Percentiles rank a stretch among this genome's conserved stretches.
These are phyloP conservation scores for Platyscapa corneri DNA, from an alignment of 1,140 invertebrate genomes.

Conservation along the genomic window DNA sequence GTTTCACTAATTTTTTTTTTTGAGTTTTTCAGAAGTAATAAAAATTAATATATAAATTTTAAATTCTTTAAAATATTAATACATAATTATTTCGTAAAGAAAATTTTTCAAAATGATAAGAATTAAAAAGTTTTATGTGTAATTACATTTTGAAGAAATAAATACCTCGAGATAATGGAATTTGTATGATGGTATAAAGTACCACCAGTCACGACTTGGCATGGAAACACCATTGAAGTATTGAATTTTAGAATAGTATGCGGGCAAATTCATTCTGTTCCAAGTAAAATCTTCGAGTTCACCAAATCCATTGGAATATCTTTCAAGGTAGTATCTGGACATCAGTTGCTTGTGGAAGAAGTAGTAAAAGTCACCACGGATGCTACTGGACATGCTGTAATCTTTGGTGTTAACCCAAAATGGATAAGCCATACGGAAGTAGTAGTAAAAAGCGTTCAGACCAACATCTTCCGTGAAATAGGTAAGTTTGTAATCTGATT, in stretches of 20 bases:
- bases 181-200: constrained; percentile 64
- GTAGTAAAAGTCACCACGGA: constrained; percentile 78
- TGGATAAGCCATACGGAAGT: constrained; percentile 80
- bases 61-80: too few relatives aligned
- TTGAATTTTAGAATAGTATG: constrained; percentile 79
- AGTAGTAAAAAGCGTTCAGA: constrained; percentile 82
- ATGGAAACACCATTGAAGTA: constrained; percentile 81
- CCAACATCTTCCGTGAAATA: constrained; percentile 85
- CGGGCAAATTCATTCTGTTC: constrained; percentile 75
- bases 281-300: constrained; percentile 78
- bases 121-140: neutral
- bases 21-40: too few relatives aligned
- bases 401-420: constrained; percentile 78
- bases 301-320: constrained; percentile 77
- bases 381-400: constrained; percentile 73
- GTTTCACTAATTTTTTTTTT: too few relatives aligned
- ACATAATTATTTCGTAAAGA: too few relatives aligned
- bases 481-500: constrained; percentile 78
- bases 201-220: constrained; percentile 74
- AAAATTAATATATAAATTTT: too few relatives aligned
- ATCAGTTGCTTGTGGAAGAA: constrained; percentile 78
- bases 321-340: constrained; percentile 80
- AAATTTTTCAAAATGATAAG: too few relatives aligned
- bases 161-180: constrained; percentile 64
- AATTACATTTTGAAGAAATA: neutral